Conservation (phyloP, 1,140 invertebrate genomes). For the Drosophila lacertosa region DNA sequence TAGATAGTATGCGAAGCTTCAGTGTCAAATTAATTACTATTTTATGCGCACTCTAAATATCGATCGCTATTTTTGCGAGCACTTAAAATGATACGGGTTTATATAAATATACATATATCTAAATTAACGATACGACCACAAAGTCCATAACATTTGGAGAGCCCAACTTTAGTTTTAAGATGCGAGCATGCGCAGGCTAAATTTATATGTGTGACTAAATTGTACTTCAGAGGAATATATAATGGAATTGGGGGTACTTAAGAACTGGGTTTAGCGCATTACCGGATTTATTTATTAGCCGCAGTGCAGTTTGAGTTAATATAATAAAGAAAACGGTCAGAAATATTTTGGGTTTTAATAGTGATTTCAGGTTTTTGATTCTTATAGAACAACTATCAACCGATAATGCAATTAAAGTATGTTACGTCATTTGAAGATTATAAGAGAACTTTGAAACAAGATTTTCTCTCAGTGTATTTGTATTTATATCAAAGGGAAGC, state of each 20-base stretch:
- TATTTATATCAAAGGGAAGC: no score
- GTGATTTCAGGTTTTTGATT: no score
- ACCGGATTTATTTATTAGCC: not conserved
- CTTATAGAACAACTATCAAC: no score
- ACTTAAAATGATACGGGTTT: no score
- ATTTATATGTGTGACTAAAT: not conserved
- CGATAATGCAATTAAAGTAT: no score
- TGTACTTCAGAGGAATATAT: not conserved
- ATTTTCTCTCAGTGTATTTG: no score
- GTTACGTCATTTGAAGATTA: no score
- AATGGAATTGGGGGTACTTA: not conserved
- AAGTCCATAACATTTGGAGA: not conserved
- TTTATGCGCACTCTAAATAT: slow-evolving; percentile 7
- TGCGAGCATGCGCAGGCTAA: not conserved
- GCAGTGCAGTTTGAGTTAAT: no score
- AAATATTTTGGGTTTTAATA: no score
- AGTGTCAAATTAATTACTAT: not conserved
- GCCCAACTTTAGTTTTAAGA: not conserved
- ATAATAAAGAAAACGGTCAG: no score
- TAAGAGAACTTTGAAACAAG: no score
- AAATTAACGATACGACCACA: not conserved
- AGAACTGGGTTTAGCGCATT: not conserved
- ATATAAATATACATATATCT: not conserved
- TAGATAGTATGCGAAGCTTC: not conserved
- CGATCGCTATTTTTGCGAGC: not conserved